These are phyloP conservation scores for Theretra japonica DNA, from an alignment of 2,888 invertebrate species.

Conservation along the genomic window DNA sequence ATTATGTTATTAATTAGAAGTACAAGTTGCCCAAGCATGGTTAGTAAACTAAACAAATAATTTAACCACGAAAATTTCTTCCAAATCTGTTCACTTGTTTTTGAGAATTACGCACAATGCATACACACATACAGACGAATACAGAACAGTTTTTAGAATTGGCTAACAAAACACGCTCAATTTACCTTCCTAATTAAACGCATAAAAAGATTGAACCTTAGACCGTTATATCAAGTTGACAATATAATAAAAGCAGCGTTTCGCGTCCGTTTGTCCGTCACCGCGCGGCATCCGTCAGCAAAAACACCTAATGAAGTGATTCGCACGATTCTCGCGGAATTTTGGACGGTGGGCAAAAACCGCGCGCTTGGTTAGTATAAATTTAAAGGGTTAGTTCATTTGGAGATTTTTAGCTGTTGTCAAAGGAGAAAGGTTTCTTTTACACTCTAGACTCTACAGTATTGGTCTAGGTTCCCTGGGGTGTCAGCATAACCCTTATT, in stretches of 20 bases:
- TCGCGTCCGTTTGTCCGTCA: constrained; percentile 43
- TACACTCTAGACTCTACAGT: too few species aligned
- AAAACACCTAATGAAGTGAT: constrained; percentile 64
- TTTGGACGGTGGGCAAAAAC: constrained; percentile 23
- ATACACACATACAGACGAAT: too few species aligned
- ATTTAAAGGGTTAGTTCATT: not conserved
- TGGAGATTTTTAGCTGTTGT: not conserved
- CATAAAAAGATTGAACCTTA: constrained; percentile 34
- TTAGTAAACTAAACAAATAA: too few species aligned
- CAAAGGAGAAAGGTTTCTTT: not conserved
- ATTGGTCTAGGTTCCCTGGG: too few species aligned
- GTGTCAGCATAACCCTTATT: too few species aligned
- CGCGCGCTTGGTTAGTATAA: constrained; percentile 21
- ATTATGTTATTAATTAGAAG: too few species aligned
- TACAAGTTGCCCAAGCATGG: too few species aligned
- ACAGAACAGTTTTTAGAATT: too few species aligned
- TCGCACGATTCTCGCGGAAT: constrained; percentile 48
- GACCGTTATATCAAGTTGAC: constrained; percentile 55
- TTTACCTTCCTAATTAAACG: constrained; percentile 36
- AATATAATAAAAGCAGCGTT: constrained; percentile 53
- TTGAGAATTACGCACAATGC: too few species aligned
- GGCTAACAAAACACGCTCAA: not conserved
- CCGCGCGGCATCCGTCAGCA: constrained; percentile 43
- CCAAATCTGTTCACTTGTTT: too few species aligned
- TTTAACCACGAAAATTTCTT: too few species aligned